Conservation (phyloP, 2,113 vertebrate species). For the Cottus gobio region DNA sequence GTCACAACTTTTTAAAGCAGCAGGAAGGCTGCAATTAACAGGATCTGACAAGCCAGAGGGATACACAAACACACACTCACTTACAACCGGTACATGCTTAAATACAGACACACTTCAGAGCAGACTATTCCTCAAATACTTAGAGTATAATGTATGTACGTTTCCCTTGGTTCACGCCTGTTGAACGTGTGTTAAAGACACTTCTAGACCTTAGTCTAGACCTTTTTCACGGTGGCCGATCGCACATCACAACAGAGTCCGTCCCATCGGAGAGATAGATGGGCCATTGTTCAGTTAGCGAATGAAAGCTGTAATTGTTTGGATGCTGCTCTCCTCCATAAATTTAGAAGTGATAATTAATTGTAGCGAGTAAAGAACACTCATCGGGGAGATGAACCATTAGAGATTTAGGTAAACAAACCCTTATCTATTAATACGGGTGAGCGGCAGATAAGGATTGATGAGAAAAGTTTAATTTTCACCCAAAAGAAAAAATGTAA, state of each 20-base stretch:
- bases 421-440: conserved; percentile 61
- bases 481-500: not conserved
- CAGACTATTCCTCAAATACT: not conserved
- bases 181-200: not conserved
- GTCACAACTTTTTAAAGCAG: conserved; percentile 74
- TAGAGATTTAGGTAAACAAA: conserved; percentile 73
- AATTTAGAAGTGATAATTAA: conserved; percentile 73
- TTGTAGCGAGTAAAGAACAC: conserved; percentile 55
- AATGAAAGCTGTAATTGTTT: conserved; percentile 69
- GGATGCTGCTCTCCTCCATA: conserved; percentile 38
- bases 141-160: not conserved
- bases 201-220: not conserved
- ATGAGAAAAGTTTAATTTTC: conserved; percentile 74
- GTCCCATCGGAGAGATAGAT: conserved; percentile 40
- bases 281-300: conserved; percentile 58
- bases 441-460: conserved; percentile 62
- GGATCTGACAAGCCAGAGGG: conserved; percentile 71
- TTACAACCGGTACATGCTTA: not conserved
- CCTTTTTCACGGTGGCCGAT: conserved; percentile 28
- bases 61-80: conserved; percentile 34
- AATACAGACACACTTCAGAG: conserved; percentile 21
- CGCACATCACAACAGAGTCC: conserved; percentile 10
- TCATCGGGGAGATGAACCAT: conserved; percentile 69
- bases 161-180: not conserved
- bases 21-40: conserved; percentile 77